These are phyloP conservation scores for Chrysochloris asiatica DNA, from an alignment of 2,113 vertebrate genomes.

Conservation along the genomic window DNA sequence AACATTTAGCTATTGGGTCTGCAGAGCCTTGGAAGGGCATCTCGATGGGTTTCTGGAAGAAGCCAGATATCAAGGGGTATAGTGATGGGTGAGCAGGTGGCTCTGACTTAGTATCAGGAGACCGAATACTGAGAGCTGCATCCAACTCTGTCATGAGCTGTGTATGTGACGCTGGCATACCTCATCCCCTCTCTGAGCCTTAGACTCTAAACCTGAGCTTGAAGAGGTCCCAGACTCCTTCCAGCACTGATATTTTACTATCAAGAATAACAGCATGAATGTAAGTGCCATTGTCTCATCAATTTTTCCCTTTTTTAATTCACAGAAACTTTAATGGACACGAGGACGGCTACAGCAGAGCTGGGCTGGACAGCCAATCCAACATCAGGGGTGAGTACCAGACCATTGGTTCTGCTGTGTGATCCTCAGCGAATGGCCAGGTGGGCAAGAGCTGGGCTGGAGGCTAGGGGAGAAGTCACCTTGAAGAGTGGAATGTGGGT, in stretches of 20 bases:
- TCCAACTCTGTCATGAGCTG: not conserved
- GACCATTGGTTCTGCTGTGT: not conserved
- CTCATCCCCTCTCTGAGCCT: not conserved
- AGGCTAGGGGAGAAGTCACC: not conserved
- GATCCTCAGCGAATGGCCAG: too few species aligned
- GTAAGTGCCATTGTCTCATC: not conserved
- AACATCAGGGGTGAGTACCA: conserved; percentile 94
- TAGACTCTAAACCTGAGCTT: not conserved
- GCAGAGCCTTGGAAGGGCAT: not conserved
- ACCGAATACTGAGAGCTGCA: not conserved
- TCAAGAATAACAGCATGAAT: not conserved
- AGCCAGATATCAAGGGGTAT: not conserved
- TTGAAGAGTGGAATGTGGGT: not conserved
- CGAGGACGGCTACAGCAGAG: conserved; percentile 97
- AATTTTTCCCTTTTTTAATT: conserved; percentile 68
- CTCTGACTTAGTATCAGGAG: not conserved
- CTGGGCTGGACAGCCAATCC: conserved; percentile 99
- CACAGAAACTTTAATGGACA: conserved; percentile 98
- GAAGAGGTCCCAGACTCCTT: not conserved
- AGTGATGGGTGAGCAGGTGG: not conserved
- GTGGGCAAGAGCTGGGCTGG: too few species aligned
- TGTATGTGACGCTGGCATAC: not conserved
- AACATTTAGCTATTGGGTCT: not conserved
- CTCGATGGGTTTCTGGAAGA: not conserved
- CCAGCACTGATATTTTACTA: not conserved